phyloP scores from a whole-genome alignment of 2,888 invertebrate species.

The Lottia scabra region DNA sequence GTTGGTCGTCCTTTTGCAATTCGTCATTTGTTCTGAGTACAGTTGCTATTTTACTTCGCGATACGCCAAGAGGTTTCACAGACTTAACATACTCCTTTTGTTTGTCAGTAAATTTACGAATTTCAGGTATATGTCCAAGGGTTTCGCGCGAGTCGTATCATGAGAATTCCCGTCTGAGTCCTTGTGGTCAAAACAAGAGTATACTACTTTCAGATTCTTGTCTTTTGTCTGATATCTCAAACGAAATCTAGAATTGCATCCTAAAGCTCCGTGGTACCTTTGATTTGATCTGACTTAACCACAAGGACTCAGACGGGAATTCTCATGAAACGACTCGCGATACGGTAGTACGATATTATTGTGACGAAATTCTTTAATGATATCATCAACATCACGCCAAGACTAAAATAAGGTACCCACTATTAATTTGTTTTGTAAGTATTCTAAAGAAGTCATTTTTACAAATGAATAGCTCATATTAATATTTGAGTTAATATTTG shows the following conservation, averaged over 20 bases:
- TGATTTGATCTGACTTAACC: background rate
- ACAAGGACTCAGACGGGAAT: background rate
- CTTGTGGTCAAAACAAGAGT: background rate
- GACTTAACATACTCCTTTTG: background rate
- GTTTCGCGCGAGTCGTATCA: background rate
- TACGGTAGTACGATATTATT: background rate
- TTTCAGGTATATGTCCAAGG: background rate
- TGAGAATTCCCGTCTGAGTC: background rate
- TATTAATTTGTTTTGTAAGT: too few relatives aligned
- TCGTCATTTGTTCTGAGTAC: background rate
- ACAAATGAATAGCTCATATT: background rate
- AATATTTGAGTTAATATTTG: too few relatives aligned
- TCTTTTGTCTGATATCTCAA: background rate
- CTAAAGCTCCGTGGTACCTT: background rate
- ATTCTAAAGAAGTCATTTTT: too few relatives aligned
- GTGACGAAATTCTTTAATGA: background rate
- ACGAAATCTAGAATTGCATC: background rate
- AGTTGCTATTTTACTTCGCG: background rate
- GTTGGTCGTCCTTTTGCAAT: background rate
- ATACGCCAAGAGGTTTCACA: background rate
- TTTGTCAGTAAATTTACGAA: background rate
- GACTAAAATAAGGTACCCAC: background rate
- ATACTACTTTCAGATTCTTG: background rate
- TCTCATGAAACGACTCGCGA: background rate
- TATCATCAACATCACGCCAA: background rate